phyloP scores from a whole-genome alignment of 1,140 invertebrate species.

The Colletes gigas region DNA sequence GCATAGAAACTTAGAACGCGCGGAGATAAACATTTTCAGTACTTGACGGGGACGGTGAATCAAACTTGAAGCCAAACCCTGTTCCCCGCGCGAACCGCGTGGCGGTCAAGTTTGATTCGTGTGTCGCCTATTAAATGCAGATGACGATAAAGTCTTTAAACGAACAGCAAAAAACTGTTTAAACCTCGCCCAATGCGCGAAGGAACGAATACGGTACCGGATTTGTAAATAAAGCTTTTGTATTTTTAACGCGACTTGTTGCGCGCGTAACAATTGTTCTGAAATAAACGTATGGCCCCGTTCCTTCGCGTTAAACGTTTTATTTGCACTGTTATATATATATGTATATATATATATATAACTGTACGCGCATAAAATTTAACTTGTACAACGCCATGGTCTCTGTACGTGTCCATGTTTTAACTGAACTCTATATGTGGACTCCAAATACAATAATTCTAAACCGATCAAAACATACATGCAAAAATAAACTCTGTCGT shows the following conservation, averaged over 20 bases:
- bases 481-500: constrained; percentile 25
- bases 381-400: constrained; percentile 44
- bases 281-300: not conserved
- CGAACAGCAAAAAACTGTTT: constrained; percentile 52
- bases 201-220: constrained; percentile 12
- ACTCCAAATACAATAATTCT: constrained; percentile 15
- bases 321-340: constrained; percentile 40
- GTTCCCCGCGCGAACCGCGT: constrained; percentile 2
- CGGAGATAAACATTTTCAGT: constrained; percentile 12
- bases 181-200: constrained; percentile 10
- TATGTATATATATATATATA: not conserved
- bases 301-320: constrained; percentile 16
- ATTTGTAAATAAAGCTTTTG: not conserved
- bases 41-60: constrained; percentile 27
- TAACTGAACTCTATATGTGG: not conserved
- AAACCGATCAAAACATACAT: constrained; percentile 9
- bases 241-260: not conserved
- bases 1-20: constrained; percentile 14
- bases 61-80: constrained; percentile 11
- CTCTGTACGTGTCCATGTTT: constrained; percentile 24
- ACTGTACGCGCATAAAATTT: constrained; percentile 48
- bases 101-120: constrained; percentile 28
- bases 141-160: constrained; percentile 51
- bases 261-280: not conserved
- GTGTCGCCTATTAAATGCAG: constrained; percentile 55